These are phyloP conservation scores for Podilymbus podiceps DNA, from an alignment of 2,113 vertebrate genomes.

Conservation along the genomic window DNA sequence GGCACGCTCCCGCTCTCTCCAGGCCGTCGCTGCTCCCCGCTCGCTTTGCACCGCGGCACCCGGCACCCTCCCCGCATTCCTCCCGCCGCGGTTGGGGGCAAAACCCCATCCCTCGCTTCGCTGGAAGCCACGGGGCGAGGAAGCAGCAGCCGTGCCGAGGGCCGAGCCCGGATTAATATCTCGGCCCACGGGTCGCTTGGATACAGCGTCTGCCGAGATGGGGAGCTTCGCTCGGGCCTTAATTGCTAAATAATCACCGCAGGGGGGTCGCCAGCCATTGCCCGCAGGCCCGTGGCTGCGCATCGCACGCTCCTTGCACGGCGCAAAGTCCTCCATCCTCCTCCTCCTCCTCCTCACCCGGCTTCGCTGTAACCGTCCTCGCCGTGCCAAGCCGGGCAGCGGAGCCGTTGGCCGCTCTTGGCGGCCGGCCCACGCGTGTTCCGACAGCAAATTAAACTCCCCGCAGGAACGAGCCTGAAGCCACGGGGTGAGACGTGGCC, in stretches of 20 bases:
- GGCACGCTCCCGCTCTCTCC: background rate
- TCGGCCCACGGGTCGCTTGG: background rate
- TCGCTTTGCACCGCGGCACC: background rate
- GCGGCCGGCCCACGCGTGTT: background rate
- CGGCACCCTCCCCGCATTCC: accelerated
- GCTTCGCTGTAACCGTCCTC: background rate
- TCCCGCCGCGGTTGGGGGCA: background rate
- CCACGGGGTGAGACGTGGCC: background rate
- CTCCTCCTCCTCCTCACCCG: background rate
- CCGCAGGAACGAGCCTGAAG: background rate
- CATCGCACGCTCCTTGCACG: no score
- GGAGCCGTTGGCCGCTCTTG: background rate
- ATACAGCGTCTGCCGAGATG: background rate
- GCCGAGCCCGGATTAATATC: background rate
- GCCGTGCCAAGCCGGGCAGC: background rate
- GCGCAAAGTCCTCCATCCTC: background rate
- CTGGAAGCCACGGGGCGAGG: background rate
- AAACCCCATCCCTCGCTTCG: background rate
- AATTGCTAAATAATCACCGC: background rate
- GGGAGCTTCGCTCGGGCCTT: background rate
- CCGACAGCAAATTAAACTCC: background rate
- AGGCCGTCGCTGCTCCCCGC: background rate
- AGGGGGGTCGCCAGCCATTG: background rate
- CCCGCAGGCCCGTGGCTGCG: background rate
- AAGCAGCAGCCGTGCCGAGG: background rate